Evolutionary conservation across 2,888 invertebrate species (phyloP), one percentile per base, ranked within the genome.

Genomic region (Scelioninae gen. 1): DNA sequence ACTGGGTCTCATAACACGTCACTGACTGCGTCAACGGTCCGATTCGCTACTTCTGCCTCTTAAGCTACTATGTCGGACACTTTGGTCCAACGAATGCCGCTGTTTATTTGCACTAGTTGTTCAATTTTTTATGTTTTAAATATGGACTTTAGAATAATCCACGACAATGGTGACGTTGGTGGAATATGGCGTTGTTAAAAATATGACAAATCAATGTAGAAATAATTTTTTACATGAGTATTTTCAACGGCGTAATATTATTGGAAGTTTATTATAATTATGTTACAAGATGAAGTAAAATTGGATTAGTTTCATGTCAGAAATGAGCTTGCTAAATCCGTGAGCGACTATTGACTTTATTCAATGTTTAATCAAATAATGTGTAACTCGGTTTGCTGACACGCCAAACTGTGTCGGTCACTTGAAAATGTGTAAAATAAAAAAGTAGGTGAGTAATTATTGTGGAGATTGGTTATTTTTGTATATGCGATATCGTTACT

Each of bases 1-100:
- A 55, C 62, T 40, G 15, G 40, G 13, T 71, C 60, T 62, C 75
- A 53, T 66, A 80, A 74, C 74, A 74, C 80, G 63, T 75, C 74
- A 63, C 60, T 75, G 74, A 45, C 68, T 56, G 55, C 38, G 34
- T 32, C 51, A 68, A 32, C 34, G 15, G 49, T n/a, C 51, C 15
- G 40, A 10, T 75, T 65, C 66, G 62, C 15, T 16, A 11, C 31
- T 40, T 69, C 55, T 43, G 56, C 5, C 23, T 56, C 23, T 40
- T 40, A 32, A 40, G 34, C 51, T 60, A 65, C 60, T 63, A 66
- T 51, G 47, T 60, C 45, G 51, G 58, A 65, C 58, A 63, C 40
- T 60, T 63, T 62, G 69, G 62, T 34, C 9, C 53, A 6, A 11
- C 71, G 5, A 40, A 16, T 16, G 1, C 0, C 23, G n/a, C 10